phyloP scores from a whole-genome alignment of 2,888 invertebrate species.

The Saturnia pavonia region DNA sequence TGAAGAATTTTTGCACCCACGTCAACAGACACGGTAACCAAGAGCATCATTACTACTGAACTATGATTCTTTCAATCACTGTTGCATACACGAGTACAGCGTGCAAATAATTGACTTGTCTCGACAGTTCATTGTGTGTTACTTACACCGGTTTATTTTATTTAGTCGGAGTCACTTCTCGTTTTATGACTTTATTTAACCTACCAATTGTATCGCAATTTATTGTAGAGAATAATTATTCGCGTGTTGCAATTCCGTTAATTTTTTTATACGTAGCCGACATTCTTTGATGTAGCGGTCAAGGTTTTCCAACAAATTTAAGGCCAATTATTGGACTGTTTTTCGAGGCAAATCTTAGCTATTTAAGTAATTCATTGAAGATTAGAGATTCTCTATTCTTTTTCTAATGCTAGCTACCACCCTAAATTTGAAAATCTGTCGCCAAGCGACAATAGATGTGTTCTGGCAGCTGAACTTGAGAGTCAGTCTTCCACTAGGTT shows the following conservation, averaged over 20 bases:
- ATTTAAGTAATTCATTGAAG: too few relatives aligned
- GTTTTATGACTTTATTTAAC: conserved; percentile 5
- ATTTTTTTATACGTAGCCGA: neutral
- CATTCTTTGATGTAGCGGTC: neutral
- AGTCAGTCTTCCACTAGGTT: too few relatives aligned
- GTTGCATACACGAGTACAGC: neutral
- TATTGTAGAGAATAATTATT: neutral
- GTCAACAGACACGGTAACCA: neutral
- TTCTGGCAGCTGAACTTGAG: too few relatives aligned
- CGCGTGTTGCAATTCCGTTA: neutral
- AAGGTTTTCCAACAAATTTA: neutral
- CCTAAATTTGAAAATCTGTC: too few relatives aligned
- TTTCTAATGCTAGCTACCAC: too few relatives aligned
- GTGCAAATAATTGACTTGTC: conserved; percentile 6
- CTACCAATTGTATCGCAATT: conserved; percentile 5
- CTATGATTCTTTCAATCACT: neutral
- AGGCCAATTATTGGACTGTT: too few relatives aligned
- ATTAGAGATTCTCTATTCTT: too few relatives aligned
- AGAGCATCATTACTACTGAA: neutral
- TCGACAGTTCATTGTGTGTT: conserved; percentile 4
- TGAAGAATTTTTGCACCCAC: too few relatives aligned
- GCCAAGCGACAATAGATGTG: too few relatives aligned
- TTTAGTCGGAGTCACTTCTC: neutral
- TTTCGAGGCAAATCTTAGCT: too few relatives aligned
- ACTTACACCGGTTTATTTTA: conserved; percentile 2